Evolutionary conservation across 2,888 invertebrate genomes (phyloP), one percentile per base, ranked within the genome.

Genomic region (Thalpophila matura): DNA sequence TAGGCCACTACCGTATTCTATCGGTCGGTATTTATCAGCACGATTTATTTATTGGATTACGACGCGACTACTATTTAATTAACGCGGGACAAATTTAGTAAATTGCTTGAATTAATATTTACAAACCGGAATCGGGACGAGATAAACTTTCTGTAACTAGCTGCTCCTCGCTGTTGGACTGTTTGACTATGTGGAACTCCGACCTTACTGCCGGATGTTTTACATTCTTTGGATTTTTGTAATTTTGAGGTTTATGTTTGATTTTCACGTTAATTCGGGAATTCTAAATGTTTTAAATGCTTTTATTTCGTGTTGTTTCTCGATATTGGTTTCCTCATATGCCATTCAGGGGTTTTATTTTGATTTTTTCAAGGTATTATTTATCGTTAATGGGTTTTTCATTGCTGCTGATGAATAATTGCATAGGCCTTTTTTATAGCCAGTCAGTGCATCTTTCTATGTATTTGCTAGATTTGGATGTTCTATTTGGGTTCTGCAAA

Each of bases 31-130:
- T 86, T 87, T 84, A 86, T 83, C 78, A 70, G 62, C 62, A 57
- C 82, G 81, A 85, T 87, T 83, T 86, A 87, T 87, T 86, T 87
- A 83, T 80, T 77, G 81, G 78, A 80, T 84, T 80, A 83, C 77
- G 69, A 68, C 66, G 53, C 81, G 78, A 80, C 81, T 81, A 78
- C 81, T 84, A 86, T 88, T 88, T 86, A 87, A 89, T 89, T 87
- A 87, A 82, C 77, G 80, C 78, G 81, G 68, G 78, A 79, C 80
- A 84, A 85, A 86, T 80, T 85, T 80, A 79, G 68, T 71, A 66
- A 82, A 82, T 82, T 80, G 69, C 49, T 74, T 69, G 74, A 75
- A 82, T 81, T 71, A 73, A 80, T 82, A 81, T 82, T 82, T 78
- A 74, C 72, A 68, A 68, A 60, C 54, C 53, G 68, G 68, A 77